Conservation (phyloP, 2,888 invertebrate genomes). For the Willowsia nigromaculata region DNA sequence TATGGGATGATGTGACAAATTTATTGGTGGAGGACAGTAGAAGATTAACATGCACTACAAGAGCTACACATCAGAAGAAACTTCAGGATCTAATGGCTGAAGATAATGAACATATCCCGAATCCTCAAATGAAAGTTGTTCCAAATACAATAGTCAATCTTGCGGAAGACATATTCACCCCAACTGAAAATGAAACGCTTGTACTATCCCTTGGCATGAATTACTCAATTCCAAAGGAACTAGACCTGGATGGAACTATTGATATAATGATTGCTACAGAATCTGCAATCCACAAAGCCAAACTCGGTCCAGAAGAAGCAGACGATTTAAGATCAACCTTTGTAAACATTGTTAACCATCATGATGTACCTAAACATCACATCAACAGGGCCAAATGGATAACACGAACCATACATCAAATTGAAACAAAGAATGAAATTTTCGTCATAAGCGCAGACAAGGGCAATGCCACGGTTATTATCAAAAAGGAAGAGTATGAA, state of each 20-base stretch:
- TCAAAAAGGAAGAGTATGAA: not conserved
- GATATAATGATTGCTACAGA: not conserved
- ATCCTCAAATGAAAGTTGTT: not conserved
- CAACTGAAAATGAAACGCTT: not conserved
- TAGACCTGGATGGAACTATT: not conserved
- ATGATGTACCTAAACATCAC: not conserved
- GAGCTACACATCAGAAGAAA: not conserved
- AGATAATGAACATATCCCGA: not conserved
- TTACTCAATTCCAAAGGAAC: not conserved
- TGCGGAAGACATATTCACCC: not conserved
- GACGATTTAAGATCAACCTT: not conserved
- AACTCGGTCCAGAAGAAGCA: not conserved
- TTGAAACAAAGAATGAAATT: not conserved
- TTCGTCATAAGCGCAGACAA: not conserved
- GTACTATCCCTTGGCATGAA: not conserved
- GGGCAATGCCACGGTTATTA: not conserved
- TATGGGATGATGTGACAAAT: too few species aligned
- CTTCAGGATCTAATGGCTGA: not conserved
- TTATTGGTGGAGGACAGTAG: too few species aligned
- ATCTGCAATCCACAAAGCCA: not conserved
- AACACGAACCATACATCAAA: not conserved
- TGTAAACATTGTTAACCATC: not conserved
- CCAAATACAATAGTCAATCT: not conserved
- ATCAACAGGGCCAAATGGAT: not conserved
- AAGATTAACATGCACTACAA: too few species aligned